Evolutionary conservation across 2,888 invertebrate genomes (phyloP).

Genomic region (Copidosoma aretas): DNA sequence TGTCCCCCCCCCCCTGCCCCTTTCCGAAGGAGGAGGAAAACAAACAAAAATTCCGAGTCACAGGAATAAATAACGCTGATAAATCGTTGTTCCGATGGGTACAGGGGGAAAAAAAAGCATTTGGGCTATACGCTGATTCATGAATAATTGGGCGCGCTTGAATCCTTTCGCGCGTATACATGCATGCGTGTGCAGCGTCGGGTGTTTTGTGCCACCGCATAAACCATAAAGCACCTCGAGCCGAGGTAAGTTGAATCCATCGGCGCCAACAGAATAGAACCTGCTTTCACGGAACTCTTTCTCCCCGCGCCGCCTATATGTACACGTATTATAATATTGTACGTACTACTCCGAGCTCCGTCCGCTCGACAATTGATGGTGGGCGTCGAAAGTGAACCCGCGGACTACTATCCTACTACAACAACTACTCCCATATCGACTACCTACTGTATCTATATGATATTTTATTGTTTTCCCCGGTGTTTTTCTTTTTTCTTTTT

Average conservation of each 20-base stretch:
- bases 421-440: background rate
- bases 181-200: constrained; percentile 23
- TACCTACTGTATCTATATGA: background rate
- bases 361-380: constrained; percentile 38
- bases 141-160: constrained; percentile 3
- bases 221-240: constrained; percentile 50
- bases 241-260: constrained; percentile 45
- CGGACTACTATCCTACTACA: constrained; percentile 19
- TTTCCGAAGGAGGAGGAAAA: too few species aligned
- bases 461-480: constrained; percentile 31
- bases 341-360: background rate
- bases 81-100: too few species aligned
- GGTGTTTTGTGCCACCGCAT: constrained; percentile 48
- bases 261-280: constrained; percentile 44
- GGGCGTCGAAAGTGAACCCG: constrained; percentile 47
- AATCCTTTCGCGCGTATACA: background rate
- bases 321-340: too few species aligned
- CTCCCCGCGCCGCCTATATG: background rate
- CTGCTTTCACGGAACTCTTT: constrained; percentile 32
- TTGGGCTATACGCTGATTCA: background rate
- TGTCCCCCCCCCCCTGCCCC: too few species aligned
- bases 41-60: too few species aligned
- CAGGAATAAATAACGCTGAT: too few species aligned
- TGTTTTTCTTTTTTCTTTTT: constrained; percentile 29
- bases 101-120: too few species aligned